Conservation (phyloP, 35 echinoderm and acorn worm genomes). For the Ptychodera flava region DNA sequence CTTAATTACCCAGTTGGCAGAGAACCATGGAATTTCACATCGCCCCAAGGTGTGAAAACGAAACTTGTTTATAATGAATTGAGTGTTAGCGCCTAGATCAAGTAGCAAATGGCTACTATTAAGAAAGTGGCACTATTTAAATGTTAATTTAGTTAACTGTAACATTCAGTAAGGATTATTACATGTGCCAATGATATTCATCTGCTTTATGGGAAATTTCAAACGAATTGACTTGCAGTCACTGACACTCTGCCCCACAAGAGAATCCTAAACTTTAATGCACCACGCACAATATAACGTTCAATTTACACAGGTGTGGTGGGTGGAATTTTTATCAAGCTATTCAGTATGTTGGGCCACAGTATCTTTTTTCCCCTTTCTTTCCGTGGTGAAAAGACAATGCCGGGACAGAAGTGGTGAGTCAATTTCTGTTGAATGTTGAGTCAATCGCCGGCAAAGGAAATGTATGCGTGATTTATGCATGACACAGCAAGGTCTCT, state of each 20-base stretch:
- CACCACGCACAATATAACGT: not conserved
- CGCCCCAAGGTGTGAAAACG: not conserved
- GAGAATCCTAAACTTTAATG: not conserved
- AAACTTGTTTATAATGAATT: slow-evolving; percentile 2
- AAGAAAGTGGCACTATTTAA: not conserved
- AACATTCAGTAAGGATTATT: not conserved
- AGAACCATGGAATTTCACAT: too few species aligned
- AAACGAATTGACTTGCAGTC: not conserved
- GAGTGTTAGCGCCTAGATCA: not conserved
- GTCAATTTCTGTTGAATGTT: not conserved
- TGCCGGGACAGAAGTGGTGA: not conserved
- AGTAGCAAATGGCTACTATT: not conserved
- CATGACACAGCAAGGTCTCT: not conserved
- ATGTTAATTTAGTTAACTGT: slow-evolving; percentile 2
- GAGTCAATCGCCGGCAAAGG: not conserved
- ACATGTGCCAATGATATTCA: not conserved
- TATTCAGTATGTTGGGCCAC: not conserved
- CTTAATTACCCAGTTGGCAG: not conserved
- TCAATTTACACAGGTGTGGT: not conserved
- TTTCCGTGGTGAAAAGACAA: not conserved
- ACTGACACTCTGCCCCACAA: not conserved
- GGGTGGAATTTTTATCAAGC: not conserved
- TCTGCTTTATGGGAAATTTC: not conserved
- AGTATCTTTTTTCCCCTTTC: not conserved
- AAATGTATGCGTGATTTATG: not conserved